These are phyloP conservation scores for Pampus argenteus DNA, from an alignment of 2,797 vertebrate genomes.

Conservation along the genomic window DNA sequence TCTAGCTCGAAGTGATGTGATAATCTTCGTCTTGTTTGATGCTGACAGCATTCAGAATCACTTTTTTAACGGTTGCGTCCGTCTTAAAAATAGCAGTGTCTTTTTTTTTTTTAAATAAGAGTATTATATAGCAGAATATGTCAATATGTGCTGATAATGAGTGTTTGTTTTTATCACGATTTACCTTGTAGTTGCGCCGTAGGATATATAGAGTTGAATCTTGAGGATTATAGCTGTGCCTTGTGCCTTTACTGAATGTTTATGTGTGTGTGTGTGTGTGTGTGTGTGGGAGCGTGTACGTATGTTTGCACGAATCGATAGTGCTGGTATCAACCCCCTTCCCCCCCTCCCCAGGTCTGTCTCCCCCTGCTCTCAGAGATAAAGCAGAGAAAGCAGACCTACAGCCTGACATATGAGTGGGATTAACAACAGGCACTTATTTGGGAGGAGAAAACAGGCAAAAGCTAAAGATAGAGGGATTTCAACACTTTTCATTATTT, in stretches of 20 bases:
- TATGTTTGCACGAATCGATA: slow-evolving; percentile 73
- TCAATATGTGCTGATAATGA: neutral
- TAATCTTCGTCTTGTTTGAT: slow-evolving; percentile 44
- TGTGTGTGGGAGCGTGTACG: slow-evolving; percentile 20
- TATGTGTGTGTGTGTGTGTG: slow-evolving; percentile 18
- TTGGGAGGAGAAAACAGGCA: slow-evolving; percentile 72
- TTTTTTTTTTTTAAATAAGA: slow-evolving; percentile 4
- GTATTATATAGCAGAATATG: slow-evolving; percentile 13
- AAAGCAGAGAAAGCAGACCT: slow-evolving; percentile 67
- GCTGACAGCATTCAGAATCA: slow-evolving; percentile 42
- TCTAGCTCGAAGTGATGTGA: slow-evolving; percentile 6
- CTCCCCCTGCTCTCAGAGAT: slow-evolving; percentile 67
- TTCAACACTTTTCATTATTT: slow-evolving; percentile 78
- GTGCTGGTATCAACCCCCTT: slow-evolving; percentile 60
- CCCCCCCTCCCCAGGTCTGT: too few relatives aligned
- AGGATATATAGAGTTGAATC: slow-evolving; percentile 39
- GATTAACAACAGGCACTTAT: slow-evolving; percentile 77
- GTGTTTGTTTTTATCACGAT: slow-evolving; percentile 12
- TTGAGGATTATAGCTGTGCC: slow-evolving; percentile 52
- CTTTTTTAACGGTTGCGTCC: slow-evolving; percentile 26
- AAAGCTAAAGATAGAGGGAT: slow-evolving; percentile 74
- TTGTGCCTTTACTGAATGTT: slow-evolving; percentile 36
- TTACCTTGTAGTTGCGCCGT: slow-evolving; percentile 20
- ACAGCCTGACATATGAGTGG: slow-evolving; percentile 73
- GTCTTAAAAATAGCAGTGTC: slow-evolving; percentile 20